Base-by-base conservation (phyloP, 2,888 invertebrate genomes). In the Gymnoscelis rufifasciata region DNA sequence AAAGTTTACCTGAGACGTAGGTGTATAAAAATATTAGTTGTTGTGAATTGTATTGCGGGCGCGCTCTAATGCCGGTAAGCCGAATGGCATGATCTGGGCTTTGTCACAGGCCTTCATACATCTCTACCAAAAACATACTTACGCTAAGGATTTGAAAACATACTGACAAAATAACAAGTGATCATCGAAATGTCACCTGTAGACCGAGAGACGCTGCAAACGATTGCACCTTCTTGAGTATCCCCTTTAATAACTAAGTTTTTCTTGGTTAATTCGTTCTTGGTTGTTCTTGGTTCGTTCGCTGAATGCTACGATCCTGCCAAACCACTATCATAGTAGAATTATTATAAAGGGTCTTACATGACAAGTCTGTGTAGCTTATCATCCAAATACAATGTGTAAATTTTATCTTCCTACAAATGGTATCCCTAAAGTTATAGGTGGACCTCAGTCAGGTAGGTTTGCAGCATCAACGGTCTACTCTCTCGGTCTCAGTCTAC, bases 161-260 rank as follows among this genome's bases (percentile, higher is more conserved):
- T 40, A 62, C 63, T 54, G 57, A 52, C 59, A 64, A 61, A 55
- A 57, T 56, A 62, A 60, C 64, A 56, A 47, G 57, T 66, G 61
- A 79, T 80, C 84, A 83, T 82, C 83, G 78, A 75, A 79, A 75
- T 81, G 78, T 78, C 83, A 81, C 83, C 28, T 43, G n/a, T 62
- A 72, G 45, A 60, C 49, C 53, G 57, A 31, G 7, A n/a, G 38
- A n/a, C 38, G 13, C 12, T 4, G 13, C 26, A 14, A n/a, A n/a
- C n/a, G n/a, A 2, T 14, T 14, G 19, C 7, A 27, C 14, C 27
- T 27, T 14, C 8, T 13, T 7, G 10, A 38, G 27, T 38, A 6
- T n/a, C 27, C 38, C 3, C 10, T 27, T 13, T 26, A 3, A 5
- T 19, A 5, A 19, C 19, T n/a, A n/a, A 19, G 19, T 19, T 19